A percentile compares a stretch with the other conserved stretches of the same genome.
These are phyloP conservation scores for Chaetophractus vellerosus DNA, from an alignment of 2,797 vertebrate species.

Conservation along the genomic window DNA sequence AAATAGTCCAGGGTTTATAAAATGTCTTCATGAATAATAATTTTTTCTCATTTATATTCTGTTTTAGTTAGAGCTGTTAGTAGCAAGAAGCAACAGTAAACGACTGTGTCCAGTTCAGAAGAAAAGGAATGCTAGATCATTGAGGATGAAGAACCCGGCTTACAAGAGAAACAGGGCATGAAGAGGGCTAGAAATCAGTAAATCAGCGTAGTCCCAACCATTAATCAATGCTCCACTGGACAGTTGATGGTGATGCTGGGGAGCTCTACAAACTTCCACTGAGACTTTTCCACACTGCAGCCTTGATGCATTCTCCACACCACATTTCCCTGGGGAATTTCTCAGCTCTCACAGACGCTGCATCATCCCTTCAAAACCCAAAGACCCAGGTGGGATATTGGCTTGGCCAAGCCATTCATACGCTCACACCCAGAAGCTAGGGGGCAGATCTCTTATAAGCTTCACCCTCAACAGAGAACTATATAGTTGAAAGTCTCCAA, in stretches of 20 bases:
- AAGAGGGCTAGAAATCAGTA: neutral
- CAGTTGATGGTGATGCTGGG: neutral
- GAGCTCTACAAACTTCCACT: neutral
- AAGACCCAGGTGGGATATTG: neutral
- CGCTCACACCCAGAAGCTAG: neutral
- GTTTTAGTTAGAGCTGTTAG: neutral
- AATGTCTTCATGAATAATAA: neutral
- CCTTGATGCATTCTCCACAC: too few species aligned
- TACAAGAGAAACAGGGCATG: neutral
- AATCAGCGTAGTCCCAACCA: neutral
- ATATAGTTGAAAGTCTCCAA: neutral
- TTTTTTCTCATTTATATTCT: neutral
- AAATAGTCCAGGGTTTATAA: neutral
- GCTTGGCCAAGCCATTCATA: neutral
- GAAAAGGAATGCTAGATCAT: neutral
- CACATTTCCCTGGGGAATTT: neutral
- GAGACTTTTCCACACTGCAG: accelerated
- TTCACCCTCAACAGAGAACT: neutral
- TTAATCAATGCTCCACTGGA: neutral
- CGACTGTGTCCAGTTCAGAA: neutral
- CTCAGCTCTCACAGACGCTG: neutral
- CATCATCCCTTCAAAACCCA: neutral
- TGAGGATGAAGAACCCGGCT: neutral
- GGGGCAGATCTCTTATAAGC: too few species aligned
- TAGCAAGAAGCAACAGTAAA: neutral